Base-by-base conservation (phyloP, 1,140 invertebrate species). In the Drosophila nebulosa region DNA sequence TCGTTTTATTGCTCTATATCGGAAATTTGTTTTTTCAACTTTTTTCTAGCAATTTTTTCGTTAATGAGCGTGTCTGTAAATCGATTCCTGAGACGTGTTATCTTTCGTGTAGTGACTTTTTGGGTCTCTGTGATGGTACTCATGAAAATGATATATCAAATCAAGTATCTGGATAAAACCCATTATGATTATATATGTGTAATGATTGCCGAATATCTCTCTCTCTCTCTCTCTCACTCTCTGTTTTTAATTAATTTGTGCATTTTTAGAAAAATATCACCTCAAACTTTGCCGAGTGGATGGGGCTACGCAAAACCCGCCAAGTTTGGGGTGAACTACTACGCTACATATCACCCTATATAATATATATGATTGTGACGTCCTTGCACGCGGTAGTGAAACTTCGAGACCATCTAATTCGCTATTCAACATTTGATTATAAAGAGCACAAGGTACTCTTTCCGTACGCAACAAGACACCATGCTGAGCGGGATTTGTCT, bases 81-180 rank as follows among this genome's bases (percentile, higher is more conserved):
- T 55, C 93, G 93, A 7, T 92, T 92, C 9, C 92, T 96, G 16
- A 95, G 97, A 84, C 92, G 94, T 3, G 91, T 96, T 35, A 93
- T 96, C n/a, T 95, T 96, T 42, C 95, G 97, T 36, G 85, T 96
- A 0, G 95, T 95, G 77, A 96, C 97, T 4, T 92, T 96, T 22
- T 93, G 96, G 66, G 94, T 97, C 4, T 96, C 96, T 10, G 66
- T 97, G 1, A 93, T 99, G 12, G 93, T 99, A 61, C 94, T 99
- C 36, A 93, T 94, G 1, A 97, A 98, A 92, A 99, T 99, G 98
- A 94, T 98, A 6, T 99, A 98, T 92, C 98, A 99, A 92, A 96
- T 99, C 53, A 93, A 97, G 51, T 96, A 98, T 79, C 96, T 99
- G 59, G 92, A 95, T 68, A 95, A 96, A 68, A 92, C 93, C 3